Conservation (phyloP, 2,113 vertebrate genomes). For the Oryzias curvinotus region DNA sequence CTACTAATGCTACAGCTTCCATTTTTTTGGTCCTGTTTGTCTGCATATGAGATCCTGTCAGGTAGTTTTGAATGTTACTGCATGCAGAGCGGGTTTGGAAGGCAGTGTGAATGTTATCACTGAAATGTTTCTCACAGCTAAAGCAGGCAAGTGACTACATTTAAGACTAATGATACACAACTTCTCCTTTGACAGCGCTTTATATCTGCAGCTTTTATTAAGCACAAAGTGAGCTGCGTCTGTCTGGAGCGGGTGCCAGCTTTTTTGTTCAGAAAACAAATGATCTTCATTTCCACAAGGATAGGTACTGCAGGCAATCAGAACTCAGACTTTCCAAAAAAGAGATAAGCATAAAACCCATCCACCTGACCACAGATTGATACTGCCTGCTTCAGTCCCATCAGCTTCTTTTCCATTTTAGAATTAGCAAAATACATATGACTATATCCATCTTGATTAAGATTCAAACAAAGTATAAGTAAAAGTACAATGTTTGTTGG, state of each 20-base stretch:
- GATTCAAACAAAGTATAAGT: slow-evolving; percentile 22
- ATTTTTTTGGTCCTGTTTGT: no score
- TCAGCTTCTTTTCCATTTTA: slow-evolving; percentile 40
- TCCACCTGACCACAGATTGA: slow-evolving; percentile 39
- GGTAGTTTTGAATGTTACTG: no score
- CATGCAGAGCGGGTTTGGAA: background rate
- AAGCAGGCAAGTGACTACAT: background rate
- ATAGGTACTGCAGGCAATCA: slow-evolving; percentile 30
- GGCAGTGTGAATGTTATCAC: background rate
- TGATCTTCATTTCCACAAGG: slow-evolving; percentile 29
- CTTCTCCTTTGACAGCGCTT: slow-evolving; percentile 34
- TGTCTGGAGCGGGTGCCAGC: background rate
- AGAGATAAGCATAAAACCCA: slow-evolving; percentile 14
- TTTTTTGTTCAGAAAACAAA: slow-evolving; percentile 34
- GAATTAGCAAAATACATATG: slow-evolving; percentile 33
- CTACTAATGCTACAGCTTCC: no score
- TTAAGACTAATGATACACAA: slow-evolving; percentile 34
- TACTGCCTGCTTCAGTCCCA: slow-evolving; percentile 9
- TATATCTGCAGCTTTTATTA: slow-evolving; percentile 8
- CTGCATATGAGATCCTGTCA: slow-evolving; percentile 7
- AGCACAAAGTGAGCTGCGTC: slow-evolving; percentile 16
- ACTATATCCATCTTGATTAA: slow-evolving; percentile 49
- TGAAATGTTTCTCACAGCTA: slow-evolving; percentile 10
- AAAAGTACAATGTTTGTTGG: slow-evolving; percentile 24
- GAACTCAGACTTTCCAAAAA: slow-evolving; percentile 7